Base-by-base conservation (phyloP, 1,140 invertebrate genomes). In the Microplitis demolitor region DNA sequence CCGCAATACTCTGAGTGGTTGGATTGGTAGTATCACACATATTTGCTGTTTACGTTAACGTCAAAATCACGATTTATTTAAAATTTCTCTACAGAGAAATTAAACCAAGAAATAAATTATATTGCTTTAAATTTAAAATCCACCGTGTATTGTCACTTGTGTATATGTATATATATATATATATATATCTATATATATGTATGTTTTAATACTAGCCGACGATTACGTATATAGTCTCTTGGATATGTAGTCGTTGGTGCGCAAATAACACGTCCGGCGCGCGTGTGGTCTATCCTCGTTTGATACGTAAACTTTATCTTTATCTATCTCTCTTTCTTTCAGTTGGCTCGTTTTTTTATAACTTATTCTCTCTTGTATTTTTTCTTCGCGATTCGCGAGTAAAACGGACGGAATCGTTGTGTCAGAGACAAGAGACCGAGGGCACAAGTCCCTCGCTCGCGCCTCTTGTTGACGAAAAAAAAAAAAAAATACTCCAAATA, bases 1-100 rank as follows among this genome's bases (percentile, higher is more conserved):
- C 98, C 88, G 97, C 96, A 90, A 97, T 96, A 90, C 95, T 97
- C 88, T 97, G 95, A 87, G 95, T 96, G 85, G 93, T 96, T 79
- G 92, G 91, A 83, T 90, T 90, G 80, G 87, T 91, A 87, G 89
- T 91, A 89, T 92, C 91, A 90, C 91, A 91, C 91, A 92, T 92
- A 88, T 75, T 75, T 72, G 66, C 58, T 69, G 69, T 11, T 24
- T 33, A 53, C 33, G 31, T 34, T 58, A 37, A n/a, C 58, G 4
- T 24, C 8, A 51, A 63, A 69, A 51, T 60, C 51, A 56, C n/a
- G 16, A 66, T 35, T 60, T 24, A n/a, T 37, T n/a, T 4, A 39
- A 39, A 13, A 37, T 35, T 39, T 63, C 33, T 16, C 3, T 24
- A n/a, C 13, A 39, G 13, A 63, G 35, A 63, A 13, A 63, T 24